Percentiles rank a stretch among this genome's conserved stretches.
phyloP scores from a whole-genome alignment of 2,888 invertebrate species.

The Microctonus hyperodae region DNA sequence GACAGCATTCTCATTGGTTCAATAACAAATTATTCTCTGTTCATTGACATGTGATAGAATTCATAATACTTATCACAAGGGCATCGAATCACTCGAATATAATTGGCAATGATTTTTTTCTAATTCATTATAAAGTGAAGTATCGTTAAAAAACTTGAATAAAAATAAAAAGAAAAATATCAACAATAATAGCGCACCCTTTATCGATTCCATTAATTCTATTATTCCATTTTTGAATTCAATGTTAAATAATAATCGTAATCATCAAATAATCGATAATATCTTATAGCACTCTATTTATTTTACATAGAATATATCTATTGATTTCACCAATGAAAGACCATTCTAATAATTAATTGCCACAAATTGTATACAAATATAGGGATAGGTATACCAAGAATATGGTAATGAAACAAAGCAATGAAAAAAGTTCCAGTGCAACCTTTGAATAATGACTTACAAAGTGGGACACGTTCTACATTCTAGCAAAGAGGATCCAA shows the following conservation, averaged over 20 bases:
- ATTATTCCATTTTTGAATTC: background rate
- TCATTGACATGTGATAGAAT: background rate
- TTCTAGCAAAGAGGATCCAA: background rate
- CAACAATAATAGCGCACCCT: background rate
- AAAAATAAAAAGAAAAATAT: no score
- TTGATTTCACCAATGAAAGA: background rate
- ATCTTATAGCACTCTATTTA: background rate
- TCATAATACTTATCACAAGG: constrained; percentile 3
- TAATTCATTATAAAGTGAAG: background rate
- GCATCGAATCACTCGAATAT: background rate
- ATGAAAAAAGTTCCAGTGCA: background rate
- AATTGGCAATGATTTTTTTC: background rate
- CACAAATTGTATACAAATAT: background rate
- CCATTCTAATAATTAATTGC: background rate
- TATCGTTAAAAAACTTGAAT: background rate
- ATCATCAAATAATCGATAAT: background rate
- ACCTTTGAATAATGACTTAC: background rate
- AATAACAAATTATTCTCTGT: background rate
- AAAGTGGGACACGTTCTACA: background rate
- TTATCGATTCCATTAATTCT: background rate
- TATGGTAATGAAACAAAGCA: background rate
- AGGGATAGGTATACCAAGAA: background rate
- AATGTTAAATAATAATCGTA: background rate
- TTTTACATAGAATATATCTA: background rate
- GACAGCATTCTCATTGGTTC: background rate